These are phyloP conservation scores for Hydropotes inermis DNA, from an alignment of 2,113 vertebrate genomes.

Conservation along the genomic window DNA sequence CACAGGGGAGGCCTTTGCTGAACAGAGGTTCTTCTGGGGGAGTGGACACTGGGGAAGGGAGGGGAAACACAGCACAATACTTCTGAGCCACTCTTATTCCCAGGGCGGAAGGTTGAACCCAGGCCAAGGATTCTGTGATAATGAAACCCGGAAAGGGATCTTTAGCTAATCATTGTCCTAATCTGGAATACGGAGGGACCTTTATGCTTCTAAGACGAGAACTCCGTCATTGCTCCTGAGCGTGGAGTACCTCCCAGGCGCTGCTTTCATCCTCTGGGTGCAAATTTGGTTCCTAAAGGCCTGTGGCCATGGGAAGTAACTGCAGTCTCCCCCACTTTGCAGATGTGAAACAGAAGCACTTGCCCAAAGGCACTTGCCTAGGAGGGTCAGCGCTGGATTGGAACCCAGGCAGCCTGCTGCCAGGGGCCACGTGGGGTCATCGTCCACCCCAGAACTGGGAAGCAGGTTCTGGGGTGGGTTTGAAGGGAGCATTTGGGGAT, in stretches of 20 bases:
- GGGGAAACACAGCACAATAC: background rate
- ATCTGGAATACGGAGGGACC: slow-evolving; percentile 24
- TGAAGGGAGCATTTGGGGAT: background rate
- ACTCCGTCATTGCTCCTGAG: background rate
- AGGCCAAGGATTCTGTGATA: slow-evolving; percentile 39
- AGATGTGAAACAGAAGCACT: background rate
- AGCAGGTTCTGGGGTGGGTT: background rate
- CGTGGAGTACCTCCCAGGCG: accelerated
- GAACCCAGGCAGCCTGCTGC: background rate
- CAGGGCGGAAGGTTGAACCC: background rate
- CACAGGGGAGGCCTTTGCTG: background rate
- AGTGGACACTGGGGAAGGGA: background rate
- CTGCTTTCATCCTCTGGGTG: background rate
- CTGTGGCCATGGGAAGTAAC: background rate
- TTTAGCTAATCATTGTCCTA: slow-evolving; percentile 1
- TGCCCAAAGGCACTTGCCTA: background rate
- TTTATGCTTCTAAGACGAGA: slow-evolving; percentile 7
- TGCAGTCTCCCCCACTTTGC: background rate
- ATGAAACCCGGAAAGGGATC: slow-evolving; percentile 49
- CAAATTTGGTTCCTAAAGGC: too few relatives aligned
- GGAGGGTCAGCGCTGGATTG: background rate
- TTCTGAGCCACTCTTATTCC: background rate
- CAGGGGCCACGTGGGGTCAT: background rate
- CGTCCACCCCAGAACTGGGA: background rate
- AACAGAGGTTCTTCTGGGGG: background rate